Evolutionary conservation across 2,113 vertebrate species (phyloP), one percentile per base, ranked within the genome.

Genomic region (Leptosomus discolor): DNA sequence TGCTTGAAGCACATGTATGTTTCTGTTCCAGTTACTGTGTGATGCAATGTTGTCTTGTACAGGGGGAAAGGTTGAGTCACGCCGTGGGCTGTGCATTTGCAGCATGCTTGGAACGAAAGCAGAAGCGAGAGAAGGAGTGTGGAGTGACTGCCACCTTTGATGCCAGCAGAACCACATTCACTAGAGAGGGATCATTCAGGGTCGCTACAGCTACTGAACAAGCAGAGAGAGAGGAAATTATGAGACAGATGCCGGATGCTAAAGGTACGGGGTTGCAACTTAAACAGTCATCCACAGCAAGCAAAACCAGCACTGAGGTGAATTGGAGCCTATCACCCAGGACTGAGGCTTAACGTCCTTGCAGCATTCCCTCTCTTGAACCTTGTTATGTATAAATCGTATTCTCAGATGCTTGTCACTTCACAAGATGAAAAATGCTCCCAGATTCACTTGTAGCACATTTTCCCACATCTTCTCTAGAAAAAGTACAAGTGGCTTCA

Each of bases 111-210:
- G 99, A 99, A 96, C 97, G 99, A 46, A 99, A 99, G 93, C 99
- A 99, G 98, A 99, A 99, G 95, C 98, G 99, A 58, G 99, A 99
- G 97, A 99, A 99, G 97, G 99, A 99, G 97, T 99, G 99, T 50
- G 99, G 99, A 32, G 99, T 99, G 95, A 99, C 99, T 22, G 99
- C 99, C 79, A 99, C 99, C 82, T 99, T 99, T 68, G 99, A 99
- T 93, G 99, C 99, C 97, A 99, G 99, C 98, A 98, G 99, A 96
- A 99, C 99, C 96, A 99, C 99, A 22, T 99, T 99, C 97, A 99
- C 99, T 58, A 98, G 99, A 23, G 99, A 99, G 97, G 99, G 99
- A 90, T 99, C 99, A 20, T 99, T 99, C 98, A 98, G 99, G 11
- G 99, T 99, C 94, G 99, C 99, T 86, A 99, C 99, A 81, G 99